A percentile compares a stretch with the other conserved stretches of the same genome.
phyloP scores from a whole-genome alignment of 2,888 invertebrate species.

The Oscheius sp. region DNA sequence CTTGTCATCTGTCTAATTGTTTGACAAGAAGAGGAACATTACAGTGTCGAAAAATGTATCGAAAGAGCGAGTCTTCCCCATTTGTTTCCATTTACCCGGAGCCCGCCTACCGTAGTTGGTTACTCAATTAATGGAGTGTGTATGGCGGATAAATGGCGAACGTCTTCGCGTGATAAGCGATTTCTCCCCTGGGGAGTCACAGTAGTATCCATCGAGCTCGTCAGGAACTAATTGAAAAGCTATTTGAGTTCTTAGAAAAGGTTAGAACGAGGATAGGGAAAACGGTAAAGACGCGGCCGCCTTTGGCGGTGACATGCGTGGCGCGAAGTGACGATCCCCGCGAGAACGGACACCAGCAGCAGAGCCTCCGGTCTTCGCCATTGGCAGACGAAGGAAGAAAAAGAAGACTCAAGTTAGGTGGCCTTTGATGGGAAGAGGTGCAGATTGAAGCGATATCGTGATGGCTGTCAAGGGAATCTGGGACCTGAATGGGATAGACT shows the following conservation, averaged over 20 bases:
- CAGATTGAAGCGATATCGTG: constrained; percentile 20
- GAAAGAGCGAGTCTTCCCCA: too few species aligned
- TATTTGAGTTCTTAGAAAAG: neutral
- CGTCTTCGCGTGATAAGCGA: constrained; percentile 29
- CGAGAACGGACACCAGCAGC: neutral
- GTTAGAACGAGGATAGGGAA: neutral
- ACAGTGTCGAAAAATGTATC: too few species aligned
- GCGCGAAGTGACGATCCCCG: constrained; percentile 13
- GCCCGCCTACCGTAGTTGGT: constrained; percentile 18
- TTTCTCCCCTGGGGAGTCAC: constrained; percentile 12
- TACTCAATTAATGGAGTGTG: constrained; percentile 31
- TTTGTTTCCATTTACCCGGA: neutral
- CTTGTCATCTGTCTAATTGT: too few species aligned
- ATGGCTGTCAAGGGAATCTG: constrained; percentile 19
- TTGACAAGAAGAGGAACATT: too few species aligned
- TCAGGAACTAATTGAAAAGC: constrained; percentile 11
- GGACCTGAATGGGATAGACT: constrained; percentile 9
- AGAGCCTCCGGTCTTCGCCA: neutral
- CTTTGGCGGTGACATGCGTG: constrained; percentile 18
- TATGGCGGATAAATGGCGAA: constrained; percentile 31
- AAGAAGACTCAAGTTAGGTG: neutral
- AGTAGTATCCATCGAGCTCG: neutral
- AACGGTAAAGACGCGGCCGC: constrained; percentile 2
- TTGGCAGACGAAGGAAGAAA: neutral
- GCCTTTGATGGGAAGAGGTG: constrained; percentile 2